phyloP scores from a whole-genome alignment of 64 coral and sea anemone genomes.

The Anthopleura sola region DNA sequence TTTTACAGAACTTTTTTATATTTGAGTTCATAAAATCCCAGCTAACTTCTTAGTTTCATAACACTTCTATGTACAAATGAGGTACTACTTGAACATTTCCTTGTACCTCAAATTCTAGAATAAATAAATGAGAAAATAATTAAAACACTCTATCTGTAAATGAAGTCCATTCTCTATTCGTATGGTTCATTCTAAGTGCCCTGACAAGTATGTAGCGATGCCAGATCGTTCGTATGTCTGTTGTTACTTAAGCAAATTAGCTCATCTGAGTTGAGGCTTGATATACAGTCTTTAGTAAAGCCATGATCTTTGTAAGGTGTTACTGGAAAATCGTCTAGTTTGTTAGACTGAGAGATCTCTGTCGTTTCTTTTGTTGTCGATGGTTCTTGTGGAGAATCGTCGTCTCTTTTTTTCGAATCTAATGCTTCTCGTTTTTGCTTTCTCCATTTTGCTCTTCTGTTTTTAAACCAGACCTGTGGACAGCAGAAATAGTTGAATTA shows the following conservation, averaged over 20 bases:
- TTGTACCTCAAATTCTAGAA: slow-evolving; percentile 17
- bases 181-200: background rate
- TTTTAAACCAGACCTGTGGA: slow-evolving; percentile 20
- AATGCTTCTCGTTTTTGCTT: slow-evolving; percentile 20
- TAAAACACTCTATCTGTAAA: background rate
- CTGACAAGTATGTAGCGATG: background rate
- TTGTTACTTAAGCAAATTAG: background rate
- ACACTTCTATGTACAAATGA: background rate
- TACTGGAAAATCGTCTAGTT: slow-evolving; percentile 1
- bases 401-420: slow-evolving; percentile 7
- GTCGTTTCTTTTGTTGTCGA: background rate
- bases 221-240: background rate
- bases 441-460: slow-evolving; percentile 26
- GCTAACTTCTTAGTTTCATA: background rate
- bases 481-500: background rate
- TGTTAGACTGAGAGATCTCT: background rate
- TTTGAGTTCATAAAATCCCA: background rate
- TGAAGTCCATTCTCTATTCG: background rate
- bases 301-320: slow-evolving; percentile 12
- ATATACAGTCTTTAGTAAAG: slow-evolving; percentile 27
- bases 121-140: slow-evolving; percentile 20
- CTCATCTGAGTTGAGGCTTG: slow-evolving; percentile 3
- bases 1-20: background rate
- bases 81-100: background rate
- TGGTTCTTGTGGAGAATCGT: slow-evolving; percentile 11